Conservation (phyloP, 2,888 invertebrate genomes). For the Abscondita cerata region DNA sequence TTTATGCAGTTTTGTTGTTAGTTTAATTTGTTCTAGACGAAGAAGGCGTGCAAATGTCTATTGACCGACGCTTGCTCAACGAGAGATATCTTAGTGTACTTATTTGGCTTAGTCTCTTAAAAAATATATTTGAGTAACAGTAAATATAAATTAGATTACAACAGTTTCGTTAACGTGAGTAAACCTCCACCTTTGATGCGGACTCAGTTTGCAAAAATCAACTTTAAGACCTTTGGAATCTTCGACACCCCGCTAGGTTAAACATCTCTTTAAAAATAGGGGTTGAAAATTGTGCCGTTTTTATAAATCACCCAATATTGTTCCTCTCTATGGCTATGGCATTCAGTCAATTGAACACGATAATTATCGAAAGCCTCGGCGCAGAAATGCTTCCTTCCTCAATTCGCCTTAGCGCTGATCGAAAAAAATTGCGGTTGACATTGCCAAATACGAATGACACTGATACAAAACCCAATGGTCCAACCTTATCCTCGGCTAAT, state of each 20-base stretch:
- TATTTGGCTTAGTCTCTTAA: no score
- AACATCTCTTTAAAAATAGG: slow-evolving; percentile 51
- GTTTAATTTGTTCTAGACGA: slow-evolving; percentile 29
- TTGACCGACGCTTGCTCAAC: slow-evolving; percentile 41
- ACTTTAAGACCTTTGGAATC: slow-evolving; percentile 53
- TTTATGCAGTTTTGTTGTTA: slow-evolving; percentile 26
- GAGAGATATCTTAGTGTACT: slow-evolving; percentile 27
- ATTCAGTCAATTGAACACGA: slow-evolving; percentile 60
- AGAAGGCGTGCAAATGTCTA: slow-evolving; percentile 19
- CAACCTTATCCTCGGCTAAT: slow-evolving; percentile 66
- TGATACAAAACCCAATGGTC: slow-evolving; percentile 78
- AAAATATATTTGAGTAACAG: slow-evolving; percentile 16
- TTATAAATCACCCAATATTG: slow-evolving; percentile 54
- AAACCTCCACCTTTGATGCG: slow-evolving; percentile 55
- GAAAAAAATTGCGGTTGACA: slow-evolving; percentile 82
- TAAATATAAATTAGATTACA: slow-evolving; percentile 14
- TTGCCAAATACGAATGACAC: slow-evolving; percentile 71
- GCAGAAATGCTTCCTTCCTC: slow-evolving; percentile 79
- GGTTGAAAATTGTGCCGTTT: slow-evolving; percentile 55
- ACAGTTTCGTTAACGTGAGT: slow-evolving; percentile 50
- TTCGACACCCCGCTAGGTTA: slow-evolving; percentile 54
- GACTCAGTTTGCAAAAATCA: slow-evolving; percentile 48
- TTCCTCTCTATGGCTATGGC: slow-evolving; percentile 58
- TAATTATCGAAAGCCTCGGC: slow-evolving; percentile 67
- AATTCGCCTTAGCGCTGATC: slow-evolving; percentile 74